phyloP scores from a whole-genome alignment of 1,140 invertebrate genomes.

The Euborellia annulipes region DNA sequence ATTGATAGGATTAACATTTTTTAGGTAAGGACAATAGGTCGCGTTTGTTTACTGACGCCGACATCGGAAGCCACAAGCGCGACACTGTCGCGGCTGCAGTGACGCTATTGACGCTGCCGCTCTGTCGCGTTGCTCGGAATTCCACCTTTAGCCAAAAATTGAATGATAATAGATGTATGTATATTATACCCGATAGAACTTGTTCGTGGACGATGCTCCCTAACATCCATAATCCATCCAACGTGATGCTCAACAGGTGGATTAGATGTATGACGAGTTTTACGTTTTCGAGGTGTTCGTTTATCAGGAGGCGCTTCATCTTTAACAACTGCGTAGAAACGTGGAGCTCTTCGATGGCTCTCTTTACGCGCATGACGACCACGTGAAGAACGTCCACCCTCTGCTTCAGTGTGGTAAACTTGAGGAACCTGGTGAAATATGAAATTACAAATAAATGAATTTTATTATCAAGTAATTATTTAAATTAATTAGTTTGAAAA shows the following conservation, averaged over 20 bases:
- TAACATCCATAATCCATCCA: slow-evolving; percentile 89
- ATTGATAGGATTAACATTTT: too few relatives aligned
- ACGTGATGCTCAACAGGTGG: slow-evolving; percentile 89
- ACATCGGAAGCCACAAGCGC: too few relatives aligned
- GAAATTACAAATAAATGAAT: too few relatives aligned
- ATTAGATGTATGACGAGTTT: slow-evolving; percentile 82
- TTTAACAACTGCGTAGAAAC: slow-evolving; percentile 92
- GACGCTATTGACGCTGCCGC: too few relatives aligned
- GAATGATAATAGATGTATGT: background rate
- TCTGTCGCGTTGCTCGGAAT: background rate
- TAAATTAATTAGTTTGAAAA: too few relatives aligned
- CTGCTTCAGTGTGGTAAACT: too few relatives aligned
- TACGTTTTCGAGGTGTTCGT: slow-evolving; percentile 60
- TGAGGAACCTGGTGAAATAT: too few relatives aligned
- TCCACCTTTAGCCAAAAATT: background rate
- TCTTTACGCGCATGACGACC: background rate
- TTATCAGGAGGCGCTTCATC: slow-evolving; percentile 40
- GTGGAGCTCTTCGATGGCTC: slow-evolving; percentile 33
- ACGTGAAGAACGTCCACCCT: background rate
- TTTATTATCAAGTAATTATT: too few relatives aligned
- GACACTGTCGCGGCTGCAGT: too few relatives aligned
- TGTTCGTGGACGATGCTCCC: slow-evolving; percentile 61
- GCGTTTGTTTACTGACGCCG: too few relatives aligned
- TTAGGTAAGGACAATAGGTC: too few relatives aligned
- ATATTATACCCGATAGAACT: slow-evolving; percentile 46